A percentile compares a stretch with the other conserved stretches of the same genome.
Evolutionary conservation across 2,797 vertebrate genomes (phyloP).

Genomic region (Phrynocephalus vlangalii): DNA sequence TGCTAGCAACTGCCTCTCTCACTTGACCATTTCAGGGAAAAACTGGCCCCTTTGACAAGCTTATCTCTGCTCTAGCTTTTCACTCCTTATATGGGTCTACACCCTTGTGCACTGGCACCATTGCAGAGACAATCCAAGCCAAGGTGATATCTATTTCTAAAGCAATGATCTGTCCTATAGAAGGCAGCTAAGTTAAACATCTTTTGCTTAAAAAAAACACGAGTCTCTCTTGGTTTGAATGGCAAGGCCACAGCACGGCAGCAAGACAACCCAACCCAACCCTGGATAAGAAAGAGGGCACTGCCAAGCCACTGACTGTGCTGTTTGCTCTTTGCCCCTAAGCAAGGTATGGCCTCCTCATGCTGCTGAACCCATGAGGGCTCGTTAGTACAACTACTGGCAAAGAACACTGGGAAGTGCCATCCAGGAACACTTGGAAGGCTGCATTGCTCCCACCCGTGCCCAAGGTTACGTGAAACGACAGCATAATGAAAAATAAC

Average conservation of each 20-base stretch:
- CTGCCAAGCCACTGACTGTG: background rate
- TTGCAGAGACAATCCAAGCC: background rate
- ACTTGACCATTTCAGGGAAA: slow-evolving; percentile 62
- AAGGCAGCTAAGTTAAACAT: background rate
- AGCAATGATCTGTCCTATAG: background rate
- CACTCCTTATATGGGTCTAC: slow-evolving; percentile 8
- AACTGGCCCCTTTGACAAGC: background rate
- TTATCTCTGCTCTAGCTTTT: slow-evolving; percentile 38
- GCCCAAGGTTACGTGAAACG: too few species aligned
- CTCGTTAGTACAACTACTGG: background rate
- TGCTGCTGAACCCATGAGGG: too few species aligned
- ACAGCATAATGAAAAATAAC: background rate
- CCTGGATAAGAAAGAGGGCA: background rate
- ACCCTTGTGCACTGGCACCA: background rate
- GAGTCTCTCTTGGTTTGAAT: background rate
- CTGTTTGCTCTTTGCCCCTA: background rate
- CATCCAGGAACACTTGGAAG: too few species aligned
- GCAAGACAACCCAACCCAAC: background rate
- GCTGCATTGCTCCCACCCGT: too few species aligned
- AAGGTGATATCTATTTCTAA: background rate
- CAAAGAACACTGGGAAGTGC: too few species aligned
- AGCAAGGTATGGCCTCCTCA: background rate
- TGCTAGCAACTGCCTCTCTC: background rate
- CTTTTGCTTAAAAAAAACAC: background rate
- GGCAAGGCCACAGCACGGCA: too few species aligned